Evolutionary conservation across 2,113 vertebrate genomes (phyloP), one percentile per base, ranked within the genome.

Genomic region (Xiphophorus couchianus): DNA sequence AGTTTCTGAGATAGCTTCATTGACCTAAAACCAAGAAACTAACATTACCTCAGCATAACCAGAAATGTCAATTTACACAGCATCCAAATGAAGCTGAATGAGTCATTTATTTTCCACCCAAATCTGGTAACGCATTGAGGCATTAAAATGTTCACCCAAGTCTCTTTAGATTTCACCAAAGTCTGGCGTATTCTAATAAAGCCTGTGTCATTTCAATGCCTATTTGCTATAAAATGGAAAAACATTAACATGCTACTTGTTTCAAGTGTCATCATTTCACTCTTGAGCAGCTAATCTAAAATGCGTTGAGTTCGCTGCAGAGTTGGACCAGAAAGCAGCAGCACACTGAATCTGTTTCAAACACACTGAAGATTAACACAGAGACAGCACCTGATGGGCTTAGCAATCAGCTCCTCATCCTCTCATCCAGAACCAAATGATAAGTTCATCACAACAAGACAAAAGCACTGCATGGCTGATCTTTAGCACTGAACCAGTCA

Each of bases 261-360:
- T 83, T 83, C 37, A 61, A 76, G 76, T 86, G 71, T 83, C 77
- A 80, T 80, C 35, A 39, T 66, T 74, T 76, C 66, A 64, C 71
- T 80, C 73, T 84, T 62, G 12, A 58, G 69, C 73, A 71, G 76
- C 29, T 80, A 76, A 82, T 83, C 79, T 77, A 42, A 51, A 81
- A 85, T 76, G 80, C 73, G 63, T 83, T 69, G 74, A 81, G 66
- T 84, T 80, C 14, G 15, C n/a, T 61, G 62, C n/a, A 30, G 65
- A 73, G 12, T n/a, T 35, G 74, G 69, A 66, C 69, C 54, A 74
- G 71, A 73, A 80, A 81, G 42, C 61, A 73, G 35, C 60, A 51
- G 31, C 58, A 63, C 12, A 78, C 68, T 80, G n/a, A 84, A 76
- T 88, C 62, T 76, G 44, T 72, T 76, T 66, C 25, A 70, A 71